Conservation (phyloP, 2,888 invertebrate genomes). For the Drosophila lutescens region DNA sequence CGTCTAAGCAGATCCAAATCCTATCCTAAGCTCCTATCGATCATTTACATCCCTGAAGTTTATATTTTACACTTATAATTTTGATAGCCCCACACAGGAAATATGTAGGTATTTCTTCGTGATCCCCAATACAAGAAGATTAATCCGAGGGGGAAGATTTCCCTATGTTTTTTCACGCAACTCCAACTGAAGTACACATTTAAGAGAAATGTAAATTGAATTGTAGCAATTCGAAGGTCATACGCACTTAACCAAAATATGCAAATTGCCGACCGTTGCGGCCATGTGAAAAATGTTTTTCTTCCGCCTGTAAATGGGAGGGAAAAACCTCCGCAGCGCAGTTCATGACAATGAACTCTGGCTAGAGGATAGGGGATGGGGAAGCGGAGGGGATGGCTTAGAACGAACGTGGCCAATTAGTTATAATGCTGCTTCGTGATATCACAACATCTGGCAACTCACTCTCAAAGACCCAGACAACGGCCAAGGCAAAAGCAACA, state of each 20-base stretch:
- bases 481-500: conserved; percentile 19
- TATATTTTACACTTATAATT: too few relatives aligned
- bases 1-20: too few relatives aligned
- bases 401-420: conserved; percentile 82
- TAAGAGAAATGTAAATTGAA: conserved; percentile 58
- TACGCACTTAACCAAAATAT: conserved; percentile 70
- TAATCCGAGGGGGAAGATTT: too few relatives aligned
- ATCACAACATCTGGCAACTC: conserved; percentile 79
- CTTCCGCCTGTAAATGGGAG: conserved; percentile 57
- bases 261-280: conserved; percentile 56
- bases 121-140: too few relatives aligned
- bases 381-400: conserved; percentile 34
- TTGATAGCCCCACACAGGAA: too few relatives aligned
- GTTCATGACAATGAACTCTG: conserved; percentile 80
- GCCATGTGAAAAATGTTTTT: conserved; percentile 66
- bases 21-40: too few relatives aligned
- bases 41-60: too few relatives aligned
- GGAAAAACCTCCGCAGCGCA: conserved; percentile 45
- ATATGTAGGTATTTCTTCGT: too few relatives aligned
- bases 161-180: too few relatives aligned
- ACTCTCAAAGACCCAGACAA: conserved; percentile 66
- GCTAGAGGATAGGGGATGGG: conserved; percentile 1
- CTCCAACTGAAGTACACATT: not conserved
- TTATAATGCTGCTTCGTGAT: conserved; percentile 80
- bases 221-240: conserved; percentile 75